phyloP scores from a whole-genome alignment of 1,140 invertebrate species.

The Euschistus heros region DNA sequence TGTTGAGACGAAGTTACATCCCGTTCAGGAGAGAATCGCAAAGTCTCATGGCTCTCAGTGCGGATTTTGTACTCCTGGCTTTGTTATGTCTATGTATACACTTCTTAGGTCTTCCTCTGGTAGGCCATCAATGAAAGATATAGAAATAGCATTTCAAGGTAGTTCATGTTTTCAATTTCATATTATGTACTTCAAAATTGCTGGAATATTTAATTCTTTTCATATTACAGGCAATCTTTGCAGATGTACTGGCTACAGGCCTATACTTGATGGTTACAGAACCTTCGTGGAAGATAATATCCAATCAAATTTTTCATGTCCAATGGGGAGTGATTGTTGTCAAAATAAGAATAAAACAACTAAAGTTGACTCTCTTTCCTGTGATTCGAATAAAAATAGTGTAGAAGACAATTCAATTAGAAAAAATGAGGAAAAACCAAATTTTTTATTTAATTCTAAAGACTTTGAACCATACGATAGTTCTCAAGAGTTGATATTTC shows the following conservation, averaged over 20 bases:
- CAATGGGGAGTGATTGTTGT: constrained; percentile 1
- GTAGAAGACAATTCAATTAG: not conserved
- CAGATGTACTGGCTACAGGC: constrained; percentile 81
- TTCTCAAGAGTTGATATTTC: constrained; percentile 88
- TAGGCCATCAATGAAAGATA: constrained; percentile 54
- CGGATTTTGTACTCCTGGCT: constrained; percentile 84
- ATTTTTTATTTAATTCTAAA: not conserved
- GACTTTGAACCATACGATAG: constrained; percentile 52
- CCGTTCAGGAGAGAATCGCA: constrained; percentile 75
- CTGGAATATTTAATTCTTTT: too few species aligned
- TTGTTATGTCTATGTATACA: constrained; percentile 91
- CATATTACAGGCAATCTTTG: constrained; percentile 62
- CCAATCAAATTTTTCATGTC: not conserved
- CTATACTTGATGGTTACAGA: constrained; percentile 79
- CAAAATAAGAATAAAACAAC: not conserved
- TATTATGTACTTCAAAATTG: too few species aligned
- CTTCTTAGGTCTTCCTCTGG: constrained; percentile 51
- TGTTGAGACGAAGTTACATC: constrained; percentile 57
- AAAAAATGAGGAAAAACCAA: not conserved
- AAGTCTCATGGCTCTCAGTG: constrained; percentile 83
- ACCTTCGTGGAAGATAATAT: constrained; percentile 64
- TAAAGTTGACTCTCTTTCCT: too few species aligned
- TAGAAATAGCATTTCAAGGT: constrained; percentile 74
- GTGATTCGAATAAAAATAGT: not conserved
- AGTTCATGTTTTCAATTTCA: constrained; percentile 11